A percentile compares a stretch with the other conserved stretches of the same genome.
These are phyloP conservation scores for Sebastolobus altivelis DNA, from an alignment of 2,797 vertebrate genomes.

Conservation along the genomic window DNA sequence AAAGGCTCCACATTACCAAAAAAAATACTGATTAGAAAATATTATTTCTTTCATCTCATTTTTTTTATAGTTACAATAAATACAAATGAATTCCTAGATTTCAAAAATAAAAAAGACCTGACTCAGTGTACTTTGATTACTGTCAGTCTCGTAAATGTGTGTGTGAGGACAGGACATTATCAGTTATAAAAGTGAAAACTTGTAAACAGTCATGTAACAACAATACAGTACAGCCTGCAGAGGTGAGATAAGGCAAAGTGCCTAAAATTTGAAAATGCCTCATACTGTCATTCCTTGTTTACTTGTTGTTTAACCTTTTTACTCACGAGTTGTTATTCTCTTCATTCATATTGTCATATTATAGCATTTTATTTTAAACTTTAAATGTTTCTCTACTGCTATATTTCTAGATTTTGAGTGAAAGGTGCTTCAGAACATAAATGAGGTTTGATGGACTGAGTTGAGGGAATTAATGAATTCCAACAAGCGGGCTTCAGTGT, in stretches of 20 bases:
- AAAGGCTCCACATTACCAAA: not conserved
- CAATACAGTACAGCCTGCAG: not conserved
- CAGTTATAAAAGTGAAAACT: not conserved
- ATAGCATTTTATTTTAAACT: not conserved
- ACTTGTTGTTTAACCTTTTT: not conserved
- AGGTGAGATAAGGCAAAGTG: not conserved
- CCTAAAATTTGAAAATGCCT: not conserved
- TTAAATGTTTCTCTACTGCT: not conserved
- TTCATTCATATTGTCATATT: not conserved
- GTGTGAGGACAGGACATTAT: not conserved
- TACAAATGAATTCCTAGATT: not conserved
- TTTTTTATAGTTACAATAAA: not conserved
- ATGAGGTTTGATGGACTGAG: not conserved
- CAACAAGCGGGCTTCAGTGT: not conserved
- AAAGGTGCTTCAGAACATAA: not conserved
- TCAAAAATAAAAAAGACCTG: not conserved
- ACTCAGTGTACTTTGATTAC: not conserved
- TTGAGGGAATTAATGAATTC: not conserved
- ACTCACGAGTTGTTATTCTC: not conserved
- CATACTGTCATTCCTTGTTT: not conserved
- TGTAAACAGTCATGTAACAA: not conserved
- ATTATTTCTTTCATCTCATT: fast-evolving
- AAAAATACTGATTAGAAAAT: not conserved
- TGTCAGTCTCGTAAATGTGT: not conserved
- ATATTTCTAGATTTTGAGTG: not conserved